Conservation (phyloP, 2,113 vertebrate genomes). For the Mionectes macconnelli region DNA sequence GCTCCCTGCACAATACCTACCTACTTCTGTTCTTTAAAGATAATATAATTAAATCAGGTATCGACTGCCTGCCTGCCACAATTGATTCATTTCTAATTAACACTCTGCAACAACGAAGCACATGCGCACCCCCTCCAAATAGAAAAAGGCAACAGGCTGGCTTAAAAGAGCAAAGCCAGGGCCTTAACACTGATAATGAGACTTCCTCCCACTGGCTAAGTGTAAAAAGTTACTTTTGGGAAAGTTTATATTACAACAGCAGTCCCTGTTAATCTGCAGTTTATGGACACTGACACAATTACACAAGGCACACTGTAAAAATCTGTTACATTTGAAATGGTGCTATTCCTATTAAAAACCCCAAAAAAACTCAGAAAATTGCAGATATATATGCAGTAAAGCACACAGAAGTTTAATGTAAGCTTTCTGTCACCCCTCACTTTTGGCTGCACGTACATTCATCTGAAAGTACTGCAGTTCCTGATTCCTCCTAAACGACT, state of each 20-base stretch:
- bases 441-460: neutral
- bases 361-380: neutral
- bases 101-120: neutral
- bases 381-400: neutral
- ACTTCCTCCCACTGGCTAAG: neutral
- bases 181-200: neutral
- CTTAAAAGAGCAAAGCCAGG: neutral
- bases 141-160: neutral
- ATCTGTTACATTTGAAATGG: neutral
- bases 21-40: slow-evolving; percentile 24
- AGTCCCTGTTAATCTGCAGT: neutral
- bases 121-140: too few species aligned
- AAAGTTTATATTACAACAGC: neutral
- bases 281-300: neutral
- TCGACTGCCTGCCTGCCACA: neutral
- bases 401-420: neutral
- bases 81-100: slow-evolving; percentile 63
- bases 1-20: neutral
- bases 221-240: neutral
- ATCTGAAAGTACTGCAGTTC: neutral
- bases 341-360: neutral
- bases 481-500: neutral
- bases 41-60: slow-evolving; percentile 40
- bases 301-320: neutral
- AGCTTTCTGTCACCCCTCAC: neutral